Conservation (phyloP, 2,113 vertebrate genomes). For the Pollachius pollachius region DNA sequence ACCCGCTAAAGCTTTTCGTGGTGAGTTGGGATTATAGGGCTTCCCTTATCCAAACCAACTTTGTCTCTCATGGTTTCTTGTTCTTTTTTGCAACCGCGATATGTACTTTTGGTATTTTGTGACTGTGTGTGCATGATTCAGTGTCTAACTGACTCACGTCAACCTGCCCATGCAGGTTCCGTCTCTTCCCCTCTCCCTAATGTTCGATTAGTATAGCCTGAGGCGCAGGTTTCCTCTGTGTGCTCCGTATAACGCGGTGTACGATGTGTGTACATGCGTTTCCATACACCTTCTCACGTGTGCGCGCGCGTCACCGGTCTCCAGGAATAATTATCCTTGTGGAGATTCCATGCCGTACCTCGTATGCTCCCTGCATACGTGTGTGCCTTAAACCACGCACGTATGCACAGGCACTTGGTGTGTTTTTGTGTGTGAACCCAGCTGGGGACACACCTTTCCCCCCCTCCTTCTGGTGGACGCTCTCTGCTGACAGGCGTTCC, state of each 20-base stretch:
- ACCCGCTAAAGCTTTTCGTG: too few species aligned
- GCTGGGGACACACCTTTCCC: too few species aligned
- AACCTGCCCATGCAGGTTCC: conserved; percentile 51
- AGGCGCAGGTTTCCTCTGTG: conserved; percentile 21
- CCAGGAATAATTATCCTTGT: too few species aligned
- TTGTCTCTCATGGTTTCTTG: neutral
- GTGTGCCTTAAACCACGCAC: too few species aligned
- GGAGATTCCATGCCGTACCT: too few species aligned
- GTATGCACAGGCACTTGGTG: too few species aligned
- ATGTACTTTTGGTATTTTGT: conserved; percentile 23
- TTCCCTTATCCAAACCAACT: conserved; percentile 6
- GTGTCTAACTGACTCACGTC: conserved; percentile 11
- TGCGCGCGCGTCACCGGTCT: too few species aligned
- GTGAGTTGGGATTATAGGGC: conserved; percentile 29
- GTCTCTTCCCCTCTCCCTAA: neutral
- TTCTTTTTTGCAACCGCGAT: neutral
- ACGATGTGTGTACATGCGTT: neutral
- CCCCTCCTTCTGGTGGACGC: too few species aligned
- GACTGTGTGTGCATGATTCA: neutral
- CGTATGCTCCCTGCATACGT: too few species aligned
- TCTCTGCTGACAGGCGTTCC: too few species aligned
- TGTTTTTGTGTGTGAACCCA: too few species aligned
- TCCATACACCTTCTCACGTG: too few species aligned
- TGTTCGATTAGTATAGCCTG: conserved; percentile 23
- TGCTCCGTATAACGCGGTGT: neutral